Conservation (phyloP, 1,140 invertebrate species). For the Zaprionus nigranus region DNA sequence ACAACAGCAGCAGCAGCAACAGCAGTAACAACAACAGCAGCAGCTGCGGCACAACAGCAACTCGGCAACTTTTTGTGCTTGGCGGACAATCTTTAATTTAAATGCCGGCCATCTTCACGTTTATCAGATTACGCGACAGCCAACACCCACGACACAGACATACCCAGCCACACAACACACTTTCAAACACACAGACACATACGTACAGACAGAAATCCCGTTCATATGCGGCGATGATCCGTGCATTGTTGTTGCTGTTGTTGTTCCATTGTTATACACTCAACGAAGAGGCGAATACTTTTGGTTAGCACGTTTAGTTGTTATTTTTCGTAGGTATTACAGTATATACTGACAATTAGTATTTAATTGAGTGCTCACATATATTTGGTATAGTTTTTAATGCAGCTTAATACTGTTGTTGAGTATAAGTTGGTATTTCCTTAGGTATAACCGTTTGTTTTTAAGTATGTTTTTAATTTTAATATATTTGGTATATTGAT, state of each 20-base stretch:
- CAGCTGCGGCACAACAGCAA: constrained; percentile 26
- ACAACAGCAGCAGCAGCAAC: constrained; percentile 12
- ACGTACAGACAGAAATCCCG: not conserved
- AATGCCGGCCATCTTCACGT: constrained; percentile 81
- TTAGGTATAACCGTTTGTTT: not conserved
- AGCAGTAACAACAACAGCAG: constrained; percentile 1
- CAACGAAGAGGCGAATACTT: not conserved
- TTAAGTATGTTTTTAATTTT: not conserved
- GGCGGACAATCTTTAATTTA: constrained; percentile 78
- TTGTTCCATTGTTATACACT: constrained; percentile 9
- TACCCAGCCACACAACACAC: constrained; percentile 20
- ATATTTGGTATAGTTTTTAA: too few species aligned
- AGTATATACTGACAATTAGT: not conserved
- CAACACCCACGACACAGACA: constrained; percentile 38
- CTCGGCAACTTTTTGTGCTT: constrained; percentile 70
- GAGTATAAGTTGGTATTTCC: too few species aligned
- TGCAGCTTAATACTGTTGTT: too few species aligned
- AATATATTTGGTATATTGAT: not conserved
- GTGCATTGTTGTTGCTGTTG: constrained; percentile 3
- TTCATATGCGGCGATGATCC: constrained; percentile 1
- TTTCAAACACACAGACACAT: constrained; percentile 6
- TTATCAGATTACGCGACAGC: constrained; percentile 75
- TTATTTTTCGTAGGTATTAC: not conserved
- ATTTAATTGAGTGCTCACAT: too few species aligned
- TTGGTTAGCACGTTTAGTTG: not conserved